These are phyloP conservation scores for Parambassis ranga DNA, from an alignment of 2,797 vertebrate species.

Conservation along the genomic window DNA sequence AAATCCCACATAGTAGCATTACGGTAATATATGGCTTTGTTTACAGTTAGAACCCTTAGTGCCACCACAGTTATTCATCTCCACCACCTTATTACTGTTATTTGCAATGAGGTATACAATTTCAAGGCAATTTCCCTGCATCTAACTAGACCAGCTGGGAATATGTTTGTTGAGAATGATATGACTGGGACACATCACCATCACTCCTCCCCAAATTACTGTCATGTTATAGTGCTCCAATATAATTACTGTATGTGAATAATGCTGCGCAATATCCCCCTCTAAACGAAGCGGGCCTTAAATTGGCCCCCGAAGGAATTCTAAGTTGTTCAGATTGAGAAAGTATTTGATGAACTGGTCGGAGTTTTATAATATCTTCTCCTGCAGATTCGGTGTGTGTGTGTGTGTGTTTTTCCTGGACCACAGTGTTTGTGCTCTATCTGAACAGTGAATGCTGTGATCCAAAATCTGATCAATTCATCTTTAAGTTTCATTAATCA, in stretches of 20 bases:
- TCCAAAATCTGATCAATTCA: constrained; percentile 8
- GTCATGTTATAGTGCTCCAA: constrained; percentile 87
- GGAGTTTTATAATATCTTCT: constrained; percentile 67
- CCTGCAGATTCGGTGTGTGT: constrained; percentile 43
- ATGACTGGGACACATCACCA: constrained; percentile 87
- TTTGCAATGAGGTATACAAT: constrained; percentile 88
- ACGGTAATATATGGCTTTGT: constrained; percentile 76
- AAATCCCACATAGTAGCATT: constrained; percentile 58
- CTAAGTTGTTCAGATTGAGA: constrained; percentile 64
- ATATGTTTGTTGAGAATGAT: constrained; percentile 86
- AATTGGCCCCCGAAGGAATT: constrained; percentile 79
- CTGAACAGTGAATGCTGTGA: too few relatives aligned
- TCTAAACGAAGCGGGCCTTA: constrained; percentile 72
- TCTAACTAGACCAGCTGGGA: constrained; percentile 92
- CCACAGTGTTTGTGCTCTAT: constrained; percentile 19
- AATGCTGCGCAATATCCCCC: constrained; percentile 79
- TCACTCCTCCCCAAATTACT: constrained; percentile 91
- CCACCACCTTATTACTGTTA: constrained; percentile 83
- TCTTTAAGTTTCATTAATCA: too few relatives aligned
- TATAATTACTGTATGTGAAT: constrained; percentile 88
- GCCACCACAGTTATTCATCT: constrained; percentile 84
- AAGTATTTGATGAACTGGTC: constrained; percentile 74
- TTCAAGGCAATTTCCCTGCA: constrained; percentile 86
- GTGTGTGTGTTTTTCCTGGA: constrained; percentile 38
- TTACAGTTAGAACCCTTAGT: constrained; percentile 63